Percentiles rank a stretch among this genome's conserved stretches.
Evolutionary conservation across 2,113 vertebrate genomes (phyloP).

Genomic region (Rhegmatorhina hoffmannsi): DNA sequence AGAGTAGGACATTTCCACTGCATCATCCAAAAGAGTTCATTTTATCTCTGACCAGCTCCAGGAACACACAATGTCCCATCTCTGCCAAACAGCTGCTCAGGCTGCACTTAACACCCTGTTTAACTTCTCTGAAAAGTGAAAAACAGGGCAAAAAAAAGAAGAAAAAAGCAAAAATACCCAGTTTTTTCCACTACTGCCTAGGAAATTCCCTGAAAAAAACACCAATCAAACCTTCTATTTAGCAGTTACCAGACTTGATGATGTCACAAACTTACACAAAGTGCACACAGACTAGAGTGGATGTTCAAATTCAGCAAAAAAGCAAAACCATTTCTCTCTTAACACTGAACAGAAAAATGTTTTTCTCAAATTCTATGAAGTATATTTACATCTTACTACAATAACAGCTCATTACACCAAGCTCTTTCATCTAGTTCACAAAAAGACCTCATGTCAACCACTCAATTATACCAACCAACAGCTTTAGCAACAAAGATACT

Average conservation of each 20-base stretch:
- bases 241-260: neutral
- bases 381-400: slow-evolving; percentile 39
- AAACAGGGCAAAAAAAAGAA: neutral
- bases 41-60: neutral
- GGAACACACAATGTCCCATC: neutral
- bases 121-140: neutral
- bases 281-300: neutral
- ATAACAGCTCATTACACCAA: slow-evolving; percentile 35
- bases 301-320: neutral
- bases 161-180: too few relatives aligned
- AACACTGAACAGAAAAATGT: neutral
- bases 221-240: neutral
- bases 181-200: neutral
- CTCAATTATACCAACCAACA: slow-evolving; percentile 48
- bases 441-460: slow-evolving; percentile 50
- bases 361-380: slow-evolving; percentile 34
- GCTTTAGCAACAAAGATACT: slow-evolving; percentile 32
- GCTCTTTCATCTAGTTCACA: slow-evolving; percentile 47
- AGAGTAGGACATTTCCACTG: neutral
- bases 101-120: neutral
- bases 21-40: neutral
- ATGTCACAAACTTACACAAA: neutral
- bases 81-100: neutral
- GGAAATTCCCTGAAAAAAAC: neutral
- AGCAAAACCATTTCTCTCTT: neutral